Percentiles rank a stretch among this genome's conserved stretches.
These are phyloP conservation scores for Acanthoscelides obtectus DNA, from an alignment of 2,888 invertebrate species.

Conservation along the genomic window DNA sequence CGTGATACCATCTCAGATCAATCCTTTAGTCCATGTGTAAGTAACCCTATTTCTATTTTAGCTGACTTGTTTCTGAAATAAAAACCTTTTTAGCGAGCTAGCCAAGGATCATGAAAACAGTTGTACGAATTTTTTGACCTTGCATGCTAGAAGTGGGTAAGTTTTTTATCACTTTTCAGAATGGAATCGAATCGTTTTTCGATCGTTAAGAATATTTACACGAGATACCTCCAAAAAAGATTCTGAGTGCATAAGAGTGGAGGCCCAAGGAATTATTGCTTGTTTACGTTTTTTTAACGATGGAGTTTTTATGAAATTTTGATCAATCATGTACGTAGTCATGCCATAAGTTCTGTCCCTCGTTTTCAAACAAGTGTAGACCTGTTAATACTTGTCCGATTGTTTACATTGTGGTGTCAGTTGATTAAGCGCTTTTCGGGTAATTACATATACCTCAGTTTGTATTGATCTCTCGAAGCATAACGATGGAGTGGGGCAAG, in stretches of 20 bases:
- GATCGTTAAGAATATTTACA: neutral
- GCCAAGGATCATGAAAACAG: conserved; percentile 43
- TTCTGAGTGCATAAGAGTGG: no score
- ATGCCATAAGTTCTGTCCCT: no score
- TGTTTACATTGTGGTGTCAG: no score
- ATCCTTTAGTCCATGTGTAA: conserved; percentile 36
- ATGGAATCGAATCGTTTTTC: neutral
- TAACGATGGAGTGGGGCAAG: no score
- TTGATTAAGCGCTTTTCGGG: no score
- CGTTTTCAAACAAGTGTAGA: no score
- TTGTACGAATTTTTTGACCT: conserved; percentile 41
- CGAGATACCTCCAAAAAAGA: neutral
- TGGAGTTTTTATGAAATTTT: no score
- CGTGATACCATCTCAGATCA: conserved; percentile 40
- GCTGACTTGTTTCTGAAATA: conserved; percentile 42
- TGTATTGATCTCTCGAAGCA: no score
- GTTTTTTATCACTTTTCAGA: conserved; percentile 13
- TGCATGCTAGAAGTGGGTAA: conserved; percentile 40
- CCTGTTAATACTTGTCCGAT: no score
- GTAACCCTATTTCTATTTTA: conserved; percentile 4
- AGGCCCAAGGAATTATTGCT: no score
- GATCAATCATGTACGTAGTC: no score
- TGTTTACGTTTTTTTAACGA: neutral
- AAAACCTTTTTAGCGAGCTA: conserved; percentile 46
- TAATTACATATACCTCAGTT: no score